phyloP scores from a whole-genome alignment of 2,888 invertebrate genomes.

The Hydriomena furcata region DNA sequence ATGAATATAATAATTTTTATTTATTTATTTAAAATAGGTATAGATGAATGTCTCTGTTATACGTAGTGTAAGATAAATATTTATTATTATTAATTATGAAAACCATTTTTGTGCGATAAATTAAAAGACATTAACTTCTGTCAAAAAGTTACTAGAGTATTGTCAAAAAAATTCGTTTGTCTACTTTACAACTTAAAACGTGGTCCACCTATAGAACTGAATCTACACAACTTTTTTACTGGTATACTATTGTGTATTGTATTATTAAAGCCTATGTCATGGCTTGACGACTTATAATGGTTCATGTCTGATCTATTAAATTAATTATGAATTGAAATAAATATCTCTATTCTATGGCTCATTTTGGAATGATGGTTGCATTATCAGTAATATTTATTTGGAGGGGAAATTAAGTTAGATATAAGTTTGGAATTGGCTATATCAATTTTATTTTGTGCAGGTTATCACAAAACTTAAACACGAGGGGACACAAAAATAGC shows the following conservation, averaged over 20 bases:
- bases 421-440: neutral
- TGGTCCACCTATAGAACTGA: conserved; percentile 58
- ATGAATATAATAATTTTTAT: conserved; percentile 65
- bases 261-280: conserved; percentile 9
- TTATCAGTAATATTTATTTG: too few species aligned
- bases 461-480: conserved; percentile 11
- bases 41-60: conserved; percentile 57
- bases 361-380: neutral
- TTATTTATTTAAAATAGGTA: conserved; percentile 50
- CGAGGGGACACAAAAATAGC: neutral
- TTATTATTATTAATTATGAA: conserved; percentile 38
- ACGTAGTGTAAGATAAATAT: conserved; percentile 48
- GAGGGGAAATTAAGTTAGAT: too few species aligned
- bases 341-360: neutral
- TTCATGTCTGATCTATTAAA: too few species aligned
- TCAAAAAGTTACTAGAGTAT: conserved; percentile 70
- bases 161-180: conserved; percentile 68
- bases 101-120: conserved; percentile 71
- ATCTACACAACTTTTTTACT: conserved; percentile 78
- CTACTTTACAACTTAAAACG: conserved; percentile 46
- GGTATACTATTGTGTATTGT: conserved; percentile 30
- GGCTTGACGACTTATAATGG: too few species aligned
- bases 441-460: conserved; percentile 8
- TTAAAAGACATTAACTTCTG: conserved; percentile 56
- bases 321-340: too few species aligned